Conservation (phyloP, 2,888 invertebrate species). For the Bombylius major region DNA sequence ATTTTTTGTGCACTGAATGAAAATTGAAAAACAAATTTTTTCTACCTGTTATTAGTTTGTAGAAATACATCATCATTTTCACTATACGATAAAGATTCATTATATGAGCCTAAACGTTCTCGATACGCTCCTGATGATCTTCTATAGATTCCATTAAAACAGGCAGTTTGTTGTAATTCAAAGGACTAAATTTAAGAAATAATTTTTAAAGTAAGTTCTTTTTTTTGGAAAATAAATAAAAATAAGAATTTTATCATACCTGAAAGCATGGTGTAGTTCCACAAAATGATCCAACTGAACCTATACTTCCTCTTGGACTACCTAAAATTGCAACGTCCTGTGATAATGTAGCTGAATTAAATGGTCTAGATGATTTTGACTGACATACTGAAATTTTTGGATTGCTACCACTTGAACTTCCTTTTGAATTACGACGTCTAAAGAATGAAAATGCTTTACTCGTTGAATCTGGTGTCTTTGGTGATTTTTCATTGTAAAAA, state of each 20-base stretch:
- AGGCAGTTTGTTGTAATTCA: slow-evolving; percentile 12
- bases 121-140: slow-evolving; percentile 26
- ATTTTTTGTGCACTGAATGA: too few species aligned
- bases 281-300: slow-evolving; percentile 29
- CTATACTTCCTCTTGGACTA: slow-evolving; percentile 33
- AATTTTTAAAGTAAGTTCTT: neutral
- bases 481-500: slow-evolving; percentile 35
- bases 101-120: slow-evolving; percentile 34
- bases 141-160: slow-evolving; percentile 7
- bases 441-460: slow-evolving; percentile 32
- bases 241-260: neutral
- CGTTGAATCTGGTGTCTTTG: slow-evolving; percentile 33
- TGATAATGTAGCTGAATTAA: slow-evolving; percentile 34
- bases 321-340: slow-evolving; percentile 32
- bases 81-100: slow-evolving; percentile 25
- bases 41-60: slow-evolving; percentile 13
- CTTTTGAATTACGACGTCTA: slow-evolving; percentile 30
- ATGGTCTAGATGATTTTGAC: slow-evolving; percentile 23
- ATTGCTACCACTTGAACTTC: slow-evolving; percentile 27
- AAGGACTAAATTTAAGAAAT: slow-evolving; percentile 6
- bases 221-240: neutral
- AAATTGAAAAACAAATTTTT: neutral
- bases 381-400: slow-evolving; percentile 4
- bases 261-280: slow-evolving; percentile 1
- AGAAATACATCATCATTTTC: slow-evolving; percentile 33